Conservation (phyloP, 2,113 vertebrate species). For the Silurus glanis region DNA sequence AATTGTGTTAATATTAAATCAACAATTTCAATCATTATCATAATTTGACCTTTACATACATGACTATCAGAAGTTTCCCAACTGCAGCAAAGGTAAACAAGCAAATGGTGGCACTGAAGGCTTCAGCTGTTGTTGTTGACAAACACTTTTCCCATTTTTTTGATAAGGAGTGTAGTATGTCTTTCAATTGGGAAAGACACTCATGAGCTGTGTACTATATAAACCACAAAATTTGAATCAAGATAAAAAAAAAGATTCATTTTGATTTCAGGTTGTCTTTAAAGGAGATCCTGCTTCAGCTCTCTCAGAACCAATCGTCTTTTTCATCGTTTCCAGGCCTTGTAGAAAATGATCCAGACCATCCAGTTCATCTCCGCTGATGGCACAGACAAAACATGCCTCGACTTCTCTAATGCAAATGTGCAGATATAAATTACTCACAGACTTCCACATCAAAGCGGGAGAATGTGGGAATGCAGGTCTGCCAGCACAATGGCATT, state of each 20-base stretch:
- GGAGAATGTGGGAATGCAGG: conserved; percentile 19
- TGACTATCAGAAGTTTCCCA: no score
- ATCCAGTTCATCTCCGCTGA: conserved; percentile 28
- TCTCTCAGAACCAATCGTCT: neutral
- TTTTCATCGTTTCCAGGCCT: neutral
- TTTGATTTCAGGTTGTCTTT: neutral
- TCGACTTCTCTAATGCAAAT: conserved; percentile 37
- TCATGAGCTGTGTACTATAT: neutral
- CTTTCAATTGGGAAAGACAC: neutral
- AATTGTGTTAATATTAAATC: no score
- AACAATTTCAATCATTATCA: no score
- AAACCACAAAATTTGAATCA: neutral
- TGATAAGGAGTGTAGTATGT: neutral
- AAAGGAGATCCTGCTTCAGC: neutral
- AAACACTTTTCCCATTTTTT: no score
- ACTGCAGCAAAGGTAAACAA: no score
- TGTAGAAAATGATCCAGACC: conserved; percentile 24
- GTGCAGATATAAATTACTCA: conserved; percentile 25
- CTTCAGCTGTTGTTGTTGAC: no score
- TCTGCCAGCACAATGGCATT: neutral
- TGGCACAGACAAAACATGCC: conserved; percentile 38
- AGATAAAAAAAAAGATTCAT: neutral
- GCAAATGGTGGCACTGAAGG: no score
- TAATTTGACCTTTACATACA: no score
- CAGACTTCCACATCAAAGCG: conserved; percentile 28